Base-by-base conservation (phyloP, 2,888 invertebrate genomes). In the Macaria liturata region DNA sequence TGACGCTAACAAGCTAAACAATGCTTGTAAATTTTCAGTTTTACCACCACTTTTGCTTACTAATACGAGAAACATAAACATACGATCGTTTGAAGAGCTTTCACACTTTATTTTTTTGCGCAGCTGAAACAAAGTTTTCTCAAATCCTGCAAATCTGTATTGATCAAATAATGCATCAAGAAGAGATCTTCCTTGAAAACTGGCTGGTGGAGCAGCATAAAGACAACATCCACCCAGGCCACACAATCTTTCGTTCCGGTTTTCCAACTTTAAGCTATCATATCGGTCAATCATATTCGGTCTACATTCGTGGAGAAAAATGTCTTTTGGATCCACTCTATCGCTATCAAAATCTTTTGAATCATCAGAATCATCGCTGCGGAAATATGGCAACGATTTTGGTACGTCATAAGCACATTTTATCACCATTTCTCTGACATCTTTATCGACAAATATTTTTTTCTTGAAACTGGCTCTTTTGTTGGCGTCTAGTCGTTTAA, bases 41-140 rank as follows among this genome's bases (percentile, higher is more conserved):
- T 75, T 71, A 0, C 81, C 80, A 0, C 85, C 86, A 37, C 70
- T 82, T 61, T 88, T 88, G 64, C 86, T 86, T 0, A 87, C 78
- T 32, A 88, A 69, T 3, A 88, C 85, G 0, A 86, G 67, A 57
- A 87, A 71, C 68, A 88, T 86, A 48, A 74, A 77, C 42, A 81
- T 74, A 7, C 88, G 69, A 30, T 76, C 78, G 42, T 84, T 74
- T 0, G 71, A 60, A 0, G 74, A 69, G 49, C 76, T 75, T 40
- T 78, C 76, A 3, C 74, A 67, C 37, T 57, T 54, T 42, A 86
- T 58, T 8, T 71, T 74, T 32, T 70, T 75, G 0, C 62, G 68
- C 1, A 87, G 67, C 30, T 86, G 82, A 4, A 64, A 68, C 9
- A 84, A 70, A 0, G 83, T 72, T 9, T 71, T 70, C 0, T 77